phyloP scores from a whole-genome alignment of 2,113 vertebrate genomes.

The Oplegnathus fasciatus region DNA sequence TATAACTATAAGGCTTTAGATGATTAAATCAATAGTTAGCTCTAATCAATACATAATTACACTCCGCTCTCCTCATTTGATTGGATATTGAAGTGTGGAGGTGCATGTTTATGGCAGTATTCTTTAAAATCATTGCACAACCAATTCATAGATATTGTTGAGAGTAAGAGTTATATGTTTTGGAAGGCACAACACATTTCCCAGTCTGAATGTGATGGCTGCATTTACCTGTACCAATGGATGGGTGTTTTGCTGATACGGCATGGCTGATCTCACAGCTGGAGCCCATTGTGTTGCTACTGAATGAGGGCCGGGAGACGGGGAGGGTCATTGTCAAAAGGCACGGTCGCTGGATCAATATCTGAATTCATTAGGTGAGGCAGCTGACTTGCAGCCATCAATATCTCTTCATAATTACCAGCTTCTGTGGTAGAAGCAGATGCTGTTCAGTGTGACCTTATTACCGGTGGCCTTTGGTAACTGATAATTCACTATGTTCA shows the following conservation, averaged over 20 bases:
- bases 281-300: slow-evolving; percentile 72
- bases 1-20: slow-evolving; percentile 57
- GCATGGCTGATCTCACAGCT: slow-evolving; percentile 76
- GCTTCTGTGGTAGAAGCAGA: slow-evolving; percentile 69
- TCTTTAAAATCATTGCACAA: slow-evolving; percentile 45
- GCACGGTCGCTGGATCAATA: slow-evolving; percentile 81
- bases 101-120: slow-evolving; percentile 42
- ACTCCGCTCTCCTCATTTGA: slow-evolving; percentile 64
- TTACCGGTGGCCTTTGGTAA: slow-evolving; percentile 39
- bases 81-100: slow-evolving; percentile 63
- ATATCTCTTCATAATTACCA: slow-evolving; percentile 80
- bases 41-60: slow-evolving; percentile 82
- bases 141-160: background rate
- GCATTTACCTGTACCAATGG: slow-evolving; percentile 40
- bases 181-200: background rate
- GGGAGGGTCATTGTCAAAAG: slow-evolving; percentile 81
- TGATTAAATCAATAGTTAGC: slow-evolving; percentile 76
- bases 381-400: slow-evolving; percentile 78
- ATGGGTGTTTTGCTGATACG: slow-evolving; percentile 65
- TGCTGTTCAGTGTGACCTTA: slow-evolving; percentile 62
- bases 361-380: slow-evolving; percentile 82
- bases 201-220: slow-evolving; percentile 30
- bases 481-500: slow-evolving; percentile 44
- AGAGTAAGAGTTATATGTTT: background rate
- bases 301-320: slow-evolving; percentile 71